Percentiles rank a stretch among this genome's conserved stretches.
phyloP scores from a whole-genome alignment of 1,140 invertebrate species.

The Monomorium pharaonis region DNA sequence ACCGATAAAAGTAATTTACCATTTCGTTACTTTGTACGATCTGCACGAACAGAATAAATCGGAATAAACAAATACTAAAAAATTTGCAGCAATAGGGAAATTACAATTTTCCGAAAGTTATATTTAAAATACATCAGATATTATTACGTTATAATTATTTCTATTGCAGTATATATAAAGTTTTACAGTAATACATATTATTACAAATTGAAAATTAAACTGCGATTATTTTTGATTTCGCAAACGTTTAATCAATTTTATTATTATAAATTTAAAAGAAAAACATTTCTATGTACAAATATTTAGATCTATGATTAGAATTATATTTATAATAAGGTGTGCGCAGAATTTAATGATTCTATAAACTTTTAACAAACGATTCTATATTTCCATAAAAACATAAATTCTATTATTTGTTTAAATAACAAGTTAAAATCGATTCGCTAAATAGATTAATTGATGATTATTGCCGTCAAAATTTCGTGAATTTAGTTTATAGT shows the following conservation, averaged over 20 bases:
- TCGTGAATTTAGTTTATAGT: neutral
- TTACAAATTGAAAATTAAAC: neutral
- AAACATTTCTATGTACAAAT: neutral
- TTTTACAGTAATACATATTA: neutral
- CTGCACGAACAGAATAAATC: neutral
- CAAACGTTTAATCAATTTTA: neutral
- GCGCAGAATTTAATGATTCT: neutral
- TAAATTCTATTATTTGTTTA: neutral
- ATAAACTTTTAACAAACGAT: neutral
- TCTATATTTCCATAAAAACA: neutral
- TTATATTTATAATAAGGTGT: neutral
- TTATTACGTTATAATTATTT: neutral
- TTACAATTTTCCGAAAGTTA: neutral
- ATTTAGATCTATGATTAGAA: neutral
- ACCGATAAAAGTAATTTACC: slow-evolving; percentile 41
- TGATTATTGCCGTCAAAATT: neutral
- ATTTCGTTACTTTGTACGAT: neutral
- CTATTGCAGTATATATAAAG: neutral
- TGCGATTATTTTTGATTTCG: neutral
- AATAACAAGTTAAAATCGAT: neutral
- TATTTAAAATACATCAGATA: neutral
- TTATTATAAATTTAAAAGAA: neutral
- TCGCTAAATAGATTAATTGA: slow-evolving; percentile 1
- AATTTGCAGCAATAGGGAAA: neutral
- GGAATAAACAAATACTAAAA: neutral